Percentiles rank a stretch among this genome's conserved stretches.
These are phyloP conservation scores for human DNA, from an alignment of 2,113 vertebrate genomes.

Conservation along the genomic window DNA sequence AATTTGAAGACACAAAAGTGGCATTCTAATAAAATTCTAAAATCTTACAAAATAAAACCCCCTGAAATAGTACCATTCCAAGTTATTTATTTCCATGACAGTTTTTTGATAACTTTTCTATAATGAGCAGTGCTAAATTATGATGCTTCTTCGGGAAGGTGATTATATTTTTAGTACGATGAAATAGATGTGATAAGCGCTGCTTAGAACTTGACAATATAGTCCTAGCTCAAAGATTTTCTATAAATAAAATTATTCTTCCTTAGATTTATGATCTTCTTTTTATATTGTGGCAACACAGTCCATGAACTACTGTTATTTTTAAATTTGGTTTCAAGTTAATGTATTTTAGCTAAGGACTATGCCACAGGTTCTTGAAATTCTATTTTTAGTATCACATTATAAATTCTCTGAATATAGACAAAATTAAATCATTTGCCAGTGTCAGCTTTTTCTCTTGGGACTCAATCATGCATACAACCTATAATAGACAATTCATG, in stretches of 20 bases:
- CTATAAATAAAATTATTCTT: neutral
- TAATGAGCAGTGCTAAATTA: neutral
- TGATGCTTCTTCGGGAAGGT: neutral
- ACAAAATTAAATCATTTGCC: neutral
- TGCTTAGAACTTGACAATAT: neutral
- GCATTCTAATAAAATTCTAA: neutral
- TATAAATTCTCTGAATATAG: neutral
- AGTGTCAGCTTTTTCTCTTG: neutral
- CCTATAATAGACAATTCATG: neutral
- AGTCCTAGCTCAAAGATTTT: neutral
- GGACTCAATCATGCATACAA: neutral
- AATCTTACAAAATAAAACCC: constrained; percentile 26
- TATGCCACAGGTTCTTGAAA: constrained; percentile 1
- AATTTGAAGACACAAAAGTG: neutral
- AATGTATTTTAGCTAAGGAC: neutral
- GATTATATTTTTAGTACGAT: neutral
- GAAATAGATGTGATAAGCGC: neutral
- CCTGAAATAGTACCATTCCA: neutral
- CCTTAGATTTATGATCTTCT: neutral
- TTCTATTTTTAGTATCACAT: constrained; percentile 6
- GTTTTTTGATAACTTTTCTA: neutral
- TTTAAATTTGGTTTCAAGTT: neutral
- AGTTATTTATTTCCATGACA: neutral
- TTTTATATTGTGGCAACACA: neutral
- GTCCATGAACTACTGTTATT: neutral